Evolutionary conservation across 2,888 invertebrate genomes (phyloP).

Genomic region (Lasioglossum villosulum): DNA sequence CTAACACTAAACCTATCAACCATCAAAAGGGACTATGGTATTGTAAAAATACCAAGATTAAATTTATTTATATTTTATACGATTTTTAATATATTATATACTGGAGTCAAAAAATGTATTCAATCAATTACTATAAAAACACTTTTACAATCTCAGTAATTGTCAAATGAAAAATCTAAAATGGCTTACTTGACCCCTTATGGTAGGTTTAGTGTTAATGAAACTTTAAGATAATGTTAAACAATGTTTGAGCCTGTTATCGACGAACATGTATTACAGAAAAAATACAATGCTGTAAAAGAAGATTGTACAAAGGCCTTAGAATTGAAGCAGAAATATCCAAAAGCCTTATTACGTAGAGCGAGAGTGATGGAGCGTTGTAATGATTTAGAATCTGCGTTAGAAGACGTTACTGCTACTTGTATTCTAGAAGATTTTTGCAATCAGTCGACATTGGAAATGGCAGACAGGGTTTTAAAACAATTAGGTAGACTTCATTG

Average conservation of each 20-base stretch:
- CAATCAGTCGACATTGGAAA: slow-evolving; percentile 91
- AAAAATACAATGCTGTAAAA: slow-evolving; percentile 93
- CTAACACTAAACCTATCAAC: no score
- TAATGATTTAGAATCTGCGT: slow-evolving; percentile 91
- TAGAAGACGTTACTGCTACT: slow-evolving; percentile 97
- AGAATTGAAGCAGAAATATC: slow-evolving; percentile 93
- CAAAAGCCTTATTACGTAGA: slow-evolving; percentile 94
- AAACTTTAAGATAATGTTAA: no score
- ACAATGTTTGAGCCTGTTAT: neutral
- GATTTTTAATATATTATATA: no score
- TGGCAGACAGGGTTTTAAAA: slow-evolving; percentile 95
- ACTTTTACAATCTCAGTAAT: no score
- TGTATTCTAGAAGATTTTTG: slow-evolving; percentile 96
- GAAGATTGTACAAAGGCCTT: slow-evolving; percentile 95
- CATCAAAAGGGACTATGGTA: no score
- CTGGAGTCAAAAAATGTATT: no score
- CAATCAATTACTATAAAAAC: no score
- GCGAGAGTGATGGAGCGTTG: slow-evolving; percentile 93
- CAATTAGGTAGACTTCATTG: slow-evolving; percentile 87
- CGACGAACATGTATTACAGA: slow-evolving; percentile 78
- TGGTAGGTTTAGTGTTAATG: no score
- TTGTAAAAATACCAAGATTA: no score
- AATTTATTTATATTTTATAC: no score
- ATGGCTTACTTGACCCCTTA: no score
- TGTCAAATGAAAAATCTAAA: no score